These are phyloP conservation scores for Crotalus helleri DNA, from an alignment of 2,113 vertebrate species.

Conservation along the genomic window DNA sequence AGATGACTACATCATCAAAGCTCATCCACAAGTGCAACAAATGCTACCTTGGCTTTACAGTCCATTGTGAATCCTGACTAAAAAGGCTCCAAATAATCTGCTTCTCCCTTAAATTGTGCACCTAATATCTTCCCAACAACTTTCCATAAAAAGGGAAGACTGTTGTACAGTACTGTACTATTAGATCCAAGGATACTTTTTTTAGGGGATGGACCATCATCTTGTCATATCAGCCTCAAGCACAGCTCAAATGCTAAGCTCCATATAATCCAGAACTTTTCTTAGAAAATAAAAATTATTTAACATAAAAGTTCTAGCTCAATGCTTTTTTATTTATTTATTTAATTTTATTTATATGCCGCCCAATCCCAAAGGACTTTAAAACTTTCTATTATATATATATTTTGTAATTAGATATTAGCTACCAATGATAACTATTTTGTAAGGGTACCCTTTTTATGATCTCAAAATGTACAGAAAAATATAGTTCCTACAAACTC, in stretches of 20 bases:
- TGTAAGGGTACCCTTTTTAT: background rate
- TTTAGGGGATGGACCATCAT: background rate
- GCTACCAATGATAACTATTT: background rate
- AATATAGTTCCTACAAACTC: background rate
- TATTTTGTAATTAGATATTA: background rate
- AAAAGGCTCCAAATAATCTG: background rate
- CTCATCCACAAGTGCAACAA: background rate
- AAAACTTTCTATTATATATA: background rate
- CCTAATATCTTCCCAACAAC: background rate
- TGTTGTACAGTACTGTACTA: background rate
- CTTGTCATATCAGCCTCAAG: background rate
- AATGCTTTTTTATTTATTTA: background rate
- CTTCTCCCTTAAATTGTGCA: background rate
- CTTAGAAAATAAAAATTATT: background rate
- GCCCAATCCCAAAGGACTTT: background rate
- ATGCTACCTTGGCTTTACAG: background rate
- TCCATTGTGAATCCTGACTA: background rate
- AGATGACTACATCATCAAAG: background rate
- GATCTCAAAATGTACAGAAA: background rate
- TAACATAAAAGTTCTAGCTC: background rate
- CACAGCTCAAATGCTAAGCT: background rate
- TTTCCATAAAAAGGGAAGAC: background rate
- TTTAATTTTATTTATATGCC: no score
- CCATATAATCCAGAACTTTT: background rate
- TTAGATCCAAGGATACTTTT: background rate